Evolutionary conservation across 2,888 invertebrate genomes (phyloP), one percentile per base, ranked within the genome.

Genomic region (Meteorus cinctellus): DNA sequence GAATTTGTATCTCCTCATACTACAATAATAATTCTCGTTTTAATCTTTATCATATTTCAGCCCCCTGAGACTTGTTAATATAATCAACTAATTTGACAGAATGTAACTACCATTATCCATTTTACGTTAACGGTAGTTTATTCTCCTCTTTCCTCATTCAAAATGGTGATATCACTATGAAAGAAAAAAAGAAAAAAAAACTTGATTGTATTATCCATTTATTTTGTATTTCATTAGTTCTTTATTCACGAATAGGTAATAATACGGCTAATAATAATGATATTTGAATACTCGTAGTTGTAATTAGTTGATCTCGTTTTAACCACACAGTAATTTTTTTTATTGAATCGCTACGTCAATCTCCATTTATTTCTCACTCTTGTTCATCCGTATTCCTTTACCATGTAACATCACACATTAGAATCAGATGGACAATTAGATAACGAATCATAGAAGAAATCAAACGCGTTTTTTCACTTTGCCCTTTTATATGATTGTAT

Each of bases 1-100:
- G 79, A 75, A 34, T 59, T 75, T 70, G 55, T 77, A 65, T 68
- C 80, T 76, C 55, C 29, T 72, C 73, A 36, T 74, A 71, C 75
- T 71, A 79, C 80, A 81, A 75, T 80, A 75, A 77, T 81, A 84
- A 82, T 63, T 34, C 5, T 34, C 63, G 63, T 31, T 14, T 19
- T 27, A 24, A 79, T 79, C 69, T 55, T 55, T 55, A 55, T 55
- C n/a, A 19, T 55, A 55, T n/a, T 55, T 82, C 82, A 81, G 84
- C 81, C 79, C 80, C 82, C 80, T 81, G 84, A 85, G 84, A 84
- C 81, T 84, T 82, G 79, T 85, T 85, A 80, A 81, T 82, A 82
- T 77, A 82, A 83, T 84, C 82, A 86, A 72, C 24, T 73, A 36
- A 67, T 72, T 45, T 45, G 60, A 65, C 36, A 65, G 63, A 63